Evolutionary conservation across 2,888 invertebrate species (phyloP), one percentile per base, ranked within the genome.

Genomic region (Electrophaes corylata): DNA sequence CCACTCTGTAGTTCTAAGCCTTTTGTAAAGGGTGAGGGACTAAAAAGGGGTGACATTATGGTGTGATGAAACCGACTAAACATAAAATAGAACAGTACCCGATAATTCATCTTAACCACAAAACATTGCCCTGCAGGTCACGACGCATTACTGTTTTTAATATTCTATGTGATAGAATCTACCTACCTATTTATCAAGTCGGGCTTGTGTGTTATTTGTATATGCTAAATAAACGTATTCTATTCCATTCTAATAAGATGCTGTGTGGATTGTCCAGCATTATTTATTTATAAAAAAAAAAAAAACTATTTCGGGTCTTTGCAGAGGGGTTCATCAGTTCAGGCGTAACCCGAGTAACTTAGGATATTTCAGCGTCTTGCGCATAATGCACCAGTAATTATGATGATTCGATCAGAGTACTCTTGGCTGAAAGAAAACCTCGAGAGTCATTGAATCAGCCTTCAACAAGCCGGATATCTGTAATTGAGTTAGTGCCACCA

Each of bases 401-500:
- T 60, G 40, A 31, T 43, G 35, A 55, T 60, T 37, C 3, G 46
- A 19, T 50, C 33, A 37, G 12, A 20, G 8, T 14, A 20, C 26
- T 14, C 39, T 14, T 6, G 12, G 10, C 23, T 37, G 46, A 56
- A 63, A 65, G 72, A 75, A 77, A 76, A 82, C 72, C 69, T 67
- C 54, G 16, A 37, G 37, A 76, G 70, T 71, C 76, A 67, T 68
- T 86, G 83, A 85, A 83, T 86, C 76, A 81, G 79, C 78, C 72
- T 80, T 84, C 76, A 76, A 73, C 83, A 83, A 78, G 81, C 80
- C 80, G 85, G 85, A 82, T 82, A 78, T 70, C 79, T 75, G 76
- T 88, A 87, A 89, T 88, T 88, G 83, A 84, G 85, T 88, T 87
- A 87, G 84, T 84, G 75, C 78, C 75, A 76, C 78, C 78, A 78